Percentiles rank a stretch among this genome's conserved stretches.
These are phyloP conservation scores for Callocephalon fimbriatum DNA, from an alignment of 2,113 vertebrate genomes.

Conservation along the genomic window DNA sequence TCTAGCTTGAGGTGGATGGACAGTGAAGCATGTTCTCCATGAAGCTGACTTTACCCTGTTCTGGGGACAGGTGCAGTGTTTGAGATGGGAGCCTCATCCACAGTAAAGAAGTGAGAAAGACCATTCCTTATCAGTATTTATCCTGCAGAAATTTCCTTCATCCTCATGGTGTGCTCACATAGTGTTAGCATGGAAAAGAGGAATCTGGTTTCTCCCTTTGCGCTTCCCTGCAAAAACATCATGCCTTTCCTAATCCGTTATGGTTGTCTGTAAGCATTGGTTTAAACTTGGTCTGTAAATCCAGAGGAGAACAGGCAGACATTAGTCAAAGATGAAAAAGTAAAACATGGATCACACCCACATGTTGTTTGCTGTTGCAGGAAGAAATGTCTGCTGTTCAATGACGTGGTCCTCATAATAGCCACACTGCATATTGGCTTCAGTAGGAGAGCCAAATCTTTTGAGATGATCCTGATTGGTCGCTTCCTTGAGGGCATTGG, in stretches of 20 bases:
- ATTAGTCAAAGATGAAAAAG: background rate
- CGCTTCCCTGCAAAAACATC: background rate
- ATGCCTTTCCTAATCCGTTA: background rate
- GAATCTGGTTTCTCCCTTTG: background rate
- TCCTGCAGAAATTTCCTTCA: background rate
- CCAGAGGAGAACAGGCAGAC: background rate
- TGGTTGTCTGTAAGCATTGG: background rate
- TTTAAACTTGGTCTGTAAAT: background rate
- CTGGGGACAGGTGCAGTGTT: background rate
- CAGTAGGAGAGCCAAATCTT: constrained; percentile 45
- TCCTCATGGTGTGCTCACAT: background rate
- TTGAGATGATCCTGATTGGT: constrained; percentile 71
- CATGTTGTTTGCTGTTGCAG: background rate
- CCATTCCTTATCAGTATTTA: background rate
- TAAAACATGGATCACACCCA: background rate
- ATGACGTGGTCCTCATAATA: background rate
- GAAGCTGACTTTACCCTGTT: background rate
- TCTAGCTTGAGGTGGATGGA: background rate
- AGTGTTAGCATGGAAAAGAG: background rate
- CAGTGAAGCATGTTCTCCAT: background rate
- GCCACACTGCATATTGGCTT: constrained; percentile 17
- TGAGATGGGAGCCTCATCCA: background rate
- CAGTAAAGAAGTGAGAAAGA: background rate
- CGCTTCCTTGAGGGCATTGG: constrained; percentile 54
- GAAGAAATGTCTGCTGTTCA: constrained; percentile 61